These are phyloP conservation scores for Catocala nupta DNA, from an alignment of 2,888 invertebrate species.

Conservation along the genomic window DNA sequence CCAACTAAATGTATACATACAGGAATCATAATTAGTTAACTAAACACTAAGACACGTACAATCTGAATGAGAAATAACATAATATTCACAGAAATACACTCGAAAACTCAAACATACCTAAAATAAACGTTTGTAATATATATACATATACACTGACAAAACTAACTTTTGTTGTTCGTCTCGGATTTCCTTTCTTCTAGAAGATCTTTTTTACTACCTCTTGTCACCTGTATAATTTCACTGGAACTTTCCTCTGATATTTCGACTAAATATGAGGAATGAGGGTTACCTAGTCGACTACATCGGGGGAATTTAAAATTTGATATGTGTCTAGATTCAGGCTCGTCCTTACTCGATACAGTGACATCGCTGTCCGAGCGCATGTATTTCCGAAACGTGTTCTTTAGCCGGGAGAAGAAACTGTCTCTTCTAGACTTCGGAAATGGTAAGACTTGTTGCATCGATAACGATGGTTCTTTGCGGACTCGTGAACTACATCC, in stretches of 20 bases:
- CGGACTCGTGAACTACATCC: slow-evolving; percentile 13
- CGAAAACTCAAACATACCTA: too few relatives aligned
- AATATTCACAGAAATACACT: too few relatives aligned
- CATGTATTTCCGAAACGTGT: slow-evolving; percentile 65
- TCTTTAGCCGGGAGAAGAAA: slow-evolving; percentile 66
- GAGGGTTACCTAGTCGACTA: slow-evolving; percentile 53
- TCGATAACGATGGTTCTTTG: slow-evolving; percentile 61
- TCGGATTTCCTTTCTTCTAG: slow-evolving; percentile 34
- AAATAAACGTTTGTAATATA: background rate
- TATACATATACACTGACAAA: slow-evolving; percentile 23
- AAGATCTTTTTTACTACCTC: slow-evolving; percentile 37
- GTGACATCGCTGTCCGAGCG: slow-evolving; percentile 45
- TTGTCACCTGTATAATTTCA: slow-evolving; percentile 43
- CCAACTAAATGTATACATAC: too few relatives aligned
- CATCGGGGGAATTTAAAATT: slow-evolving; percentile 73
- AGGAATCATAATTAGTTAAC: too few relatives aligned
- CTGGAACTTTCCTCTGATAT: slow-evolving; percentile 67
- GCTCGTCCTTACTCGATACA: slow-evolving; percentile 51
- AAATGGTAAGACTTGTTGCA: slow-evolving; percentile 78
- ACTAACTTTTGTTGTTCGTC: slow-evolving; percentile 29
- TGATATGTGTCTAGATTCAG: slow-evolving; percentile 61
- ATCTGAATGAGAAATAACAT: too few relatives aligned
- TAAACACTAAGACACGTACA: too few relatives aligned
- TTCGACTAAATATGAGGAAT: slow-evolving; percentile 59
- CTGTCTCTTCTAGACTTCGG: slow-evolving; percentile 70